These are phyloP conservation scores for Tricholaema leucomelas DNA, from an alignment of 2,113 vertebrate genomes.

Conservation along the genomic window DNA sequence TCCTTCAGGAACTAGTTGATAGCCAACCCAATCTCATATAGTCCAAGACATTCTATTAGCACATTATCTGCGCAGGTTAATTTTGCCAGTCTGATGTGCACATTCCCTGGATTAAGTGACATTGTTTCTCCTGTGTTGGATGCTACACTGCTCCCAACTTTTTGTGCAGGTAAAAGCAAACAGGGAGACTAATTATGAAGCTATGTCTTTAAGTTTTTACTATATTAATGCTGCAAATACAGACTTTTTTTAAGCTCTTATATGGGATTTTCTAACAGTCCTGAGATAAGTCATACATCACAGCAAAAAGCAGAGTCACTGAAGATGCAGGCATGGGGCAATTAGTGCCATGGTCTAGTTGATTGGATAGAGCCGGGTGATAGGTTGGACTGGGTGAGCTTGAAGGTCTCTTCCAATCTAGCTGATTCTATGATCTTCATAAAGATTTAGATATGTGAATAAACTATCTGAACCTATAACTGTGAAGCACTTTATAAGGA, in stretches of 20 bases:
- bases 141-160: neutral
- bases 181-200: neutral
- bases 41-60: slow-evolving; percentile 20
- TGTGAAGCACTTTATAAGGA: slow-evolving; percentile 24
- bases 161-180: slow-evolving; percentile 20
- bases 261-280: slow-evolving; percentile 24
- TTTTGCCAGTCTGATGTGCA: slow-evolving; percentile 1
- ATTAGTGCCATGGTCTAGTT: too few species aligned
- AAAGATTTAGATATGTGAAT: slow-evolving; percentile 6
- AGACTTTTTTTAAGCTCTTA: neutral
- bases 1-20: slow-evolving; percentile 27
- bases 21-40: slow-evolving; percentile 17
- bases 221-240: slow-evolving; percentile 6
- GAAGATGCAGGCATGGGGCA: neutral
- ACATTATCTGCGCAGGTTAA: slow-evolving; percentile 22
- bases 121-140: slow-evolving; percentile 28
- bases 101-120: slow-evolving; percentile 25
- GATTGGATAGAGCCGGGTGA: too few species aligned
- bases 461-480: neutral
- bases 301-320: slow-evolving; percentile 7
- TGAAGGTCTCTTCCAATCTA: too few species aligned
- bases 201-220: slow-evolving; percentile 31
- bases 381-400: too few species aligned
- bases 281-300: slow-evolving; percentile 22
- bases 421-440: too few species aligned